Evolutionary conservation across 2,797 vertebrate species (phyloP).

Genomic region (Cossypha polioptera): DNA sequence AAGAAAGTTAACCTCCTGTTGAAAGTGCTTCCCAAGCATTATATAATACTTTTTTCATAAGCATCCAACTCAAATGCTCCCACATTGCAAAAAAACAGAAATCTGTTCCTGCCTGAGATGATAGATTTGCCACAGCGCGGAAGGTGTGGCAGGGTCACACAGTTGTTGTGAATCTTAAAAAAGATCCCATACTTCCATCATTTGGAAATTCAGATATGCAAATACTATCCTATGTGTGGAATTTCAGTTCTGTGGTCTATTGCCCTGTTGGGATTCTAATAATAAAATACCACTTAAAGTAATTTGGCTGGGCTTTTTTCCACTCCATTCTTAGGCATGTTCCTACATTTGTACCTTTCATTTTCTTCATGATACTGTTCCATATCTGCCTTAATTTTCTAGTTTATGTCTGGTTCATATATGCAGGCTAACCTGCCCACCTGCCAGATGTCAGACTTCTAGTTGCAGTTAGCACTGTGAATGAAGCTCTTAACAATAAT

Average conservation of each 20-base stretch:
- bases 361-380: neutral
- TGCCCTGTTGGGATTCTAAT: neutral
- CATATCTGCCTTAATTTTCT: neutral
- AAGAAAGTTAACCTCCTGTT: neutral
- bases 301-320: neutral
- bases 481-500: neutral
- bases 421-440: constrained; percentile 1
- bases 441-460: neutral
- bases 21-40: neutral
- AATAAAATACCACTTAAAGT: neutral
- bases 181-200: neutral
- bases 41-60: neutral
- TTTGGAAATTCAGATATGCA: neutral
- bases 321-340: neutral
- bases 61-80: neutral
- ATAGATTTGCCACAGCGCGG: neutral
- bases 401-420: constrained; percentile 3
- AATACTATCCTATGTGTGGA: neutral
- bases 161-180: neutral
- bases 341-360: neutral
- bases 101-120: neutral
- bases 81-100: neutral
- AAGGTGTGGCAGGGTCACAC: neutral
- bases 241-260: neutral
- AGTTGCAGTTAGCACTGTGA: neutral